A percentile compares a stretch with the other conserved stretches of the same genome.
These are phyloP conservation scores for Tribolium freemani DNA, from an alignment of 2,888 invertebrate genomes.

Conservation along the genomic window DNA sequence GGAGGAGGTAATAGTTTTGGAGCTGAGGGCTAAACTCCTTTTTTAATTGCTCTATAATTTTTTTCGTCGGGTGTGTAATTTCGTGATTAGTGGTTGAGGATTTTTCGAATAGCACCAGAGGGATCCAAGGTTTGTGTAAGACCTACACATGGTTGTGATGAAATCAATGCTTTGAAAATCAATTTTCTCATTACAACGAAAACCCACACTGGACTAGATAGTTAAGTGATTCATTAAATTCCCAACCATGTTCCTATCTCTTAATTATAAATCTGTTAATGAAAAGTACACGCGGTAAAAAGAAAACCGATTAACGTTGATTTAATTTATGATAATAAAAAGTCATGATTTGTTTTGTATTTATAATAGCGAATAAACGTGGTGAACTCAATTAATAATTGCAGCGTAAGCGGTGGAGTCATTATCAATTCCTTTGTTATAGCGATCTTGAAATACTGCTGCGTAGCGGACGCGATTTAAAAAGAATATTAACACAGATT, in stretches of 20 bases:
- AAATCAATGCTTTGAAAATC: neutral
- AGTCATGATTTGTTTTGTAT: conserved; percentile 57
- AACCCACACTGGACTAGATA: neutral
- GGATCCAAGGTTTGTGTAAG: neutral
- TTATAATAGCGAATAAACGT: conserved; percentile 53
- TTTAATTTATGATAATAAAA: conserved; percentile 58
- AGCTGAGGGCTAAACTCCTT: conserved; percentile 23
- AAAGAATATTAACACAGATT: conserved; percentile 36
- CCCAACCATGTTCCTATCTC: conserved; percentile 15
- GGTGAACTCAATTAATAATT: conserved; percentile 55
- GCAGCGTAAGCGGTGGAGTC: conserved; percentile 50
- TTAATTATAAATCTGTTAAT: conserved; percentile 41
- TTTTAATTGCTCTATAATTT: conserved; percentile 32
- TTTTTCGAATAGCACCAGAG: neutral
- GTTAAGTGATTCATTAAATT: conserved; percentile 32
- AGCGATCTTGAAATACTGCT: conserved; percentile 48
- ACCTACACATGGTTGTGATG: too few species aligned
- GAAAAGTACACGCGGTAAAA: conserved; percentile 41
- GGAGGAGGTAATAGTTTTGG: conserved; percentile 26
- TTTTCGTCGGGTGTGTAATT: conserved; percentile 13
- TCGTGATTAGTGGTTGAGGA: conserved; percentile 20
- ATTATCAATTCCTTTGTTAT: conserved; percentile 53
- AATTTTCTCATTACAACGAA: neutral
- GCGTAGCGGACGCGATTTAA: conserved; percentile 36
- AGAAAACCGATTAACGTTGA: conserved; percentile 52